Evolutionary conservation across 2,888 invertebrate species (phyloP), one percentile per base, ranked within the genome.

Genomic region (Noctua janthina): DNA sequence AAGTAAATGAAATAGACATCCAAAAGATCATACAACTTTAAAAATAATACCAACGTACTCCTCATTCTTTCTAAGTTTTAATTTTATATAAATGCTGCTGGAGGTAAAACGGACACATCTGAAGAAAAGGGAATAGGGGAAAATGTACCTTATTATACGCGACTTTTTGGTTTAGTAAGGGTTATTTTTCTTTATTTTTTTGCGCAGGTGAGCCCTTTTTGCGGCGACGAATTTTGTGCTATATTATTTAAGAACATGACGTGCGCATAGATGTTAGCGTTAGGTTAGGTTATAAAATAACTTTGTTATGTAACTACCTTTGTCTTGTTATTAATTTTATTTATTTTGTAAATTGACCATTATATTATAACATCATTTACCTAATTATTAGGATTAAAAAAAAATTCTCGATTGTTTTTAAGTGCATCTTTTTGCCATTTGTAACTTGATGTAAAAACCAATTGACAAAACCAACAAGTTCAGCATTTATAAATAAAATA

Each of bases 211-310:
- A 1, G n/a, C 15, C n/a, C 8, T 46, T 68, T 46, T 67, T 6
- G 15, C 20, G 43, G 67, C 43, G 46, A 68, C 46, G 43, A 2
- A n/a, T 68, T 69, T 74, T 67, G 35, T 81, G 71, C n/a, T 76
- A 73, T 79, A 72, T 71, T 74, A 66, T 74, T 82, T 75, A 69
- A 76, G 51, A 81, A 78, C 74, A 56, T 75, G 56, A 78, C 82
- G 81, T 78, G 90, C 90, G 90, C 91, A 91, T 91, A 91, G 90
- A 83, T 91, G 89, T 89, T 89, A 85, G 87, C 87, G 84, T 79
- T 82, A 81, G 78, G 77, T 84, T 74, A 85, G 68, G 59, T 76
- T 23, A 56, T 84, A 70, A 64, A 78, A 74, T 84, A 77, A 78
- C 82, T 78, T 80, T 83, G 81, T 83, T 75, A 46, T 72, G 74